These are phyloP conservation scores for Drosophila pachea DNA, from an alignment of 1,140 invertebrate species.

Conservation along the genomic window DNA sequence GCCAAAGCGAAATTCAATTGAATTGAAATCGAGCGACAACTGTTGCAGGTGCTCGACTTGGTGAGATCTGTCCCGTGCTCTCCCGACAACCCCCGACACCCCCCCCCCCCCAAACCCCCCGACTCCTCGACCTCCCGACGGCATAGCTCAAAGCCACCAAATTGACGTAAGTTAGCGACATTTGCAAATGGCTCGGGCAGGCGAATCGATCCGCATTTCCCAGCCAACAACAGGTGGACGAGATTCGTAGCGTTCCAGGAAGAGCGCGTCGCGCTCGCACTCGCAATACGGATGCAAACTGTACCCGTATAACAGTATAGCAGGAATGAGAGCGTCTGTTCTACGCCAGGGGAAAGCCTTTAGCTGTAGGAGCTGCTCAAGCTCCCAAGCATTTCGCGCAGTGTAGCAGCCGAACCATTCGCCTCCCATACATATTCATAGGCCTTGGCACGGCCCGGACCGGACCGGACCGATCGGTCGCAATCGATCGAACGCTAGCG, in stretches of 20 bases:
- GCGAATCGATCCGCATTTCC: too few relatives aligned
- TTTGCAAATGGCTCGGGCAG: too few relatives aligned
- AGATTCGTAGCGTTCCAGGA: slow-evolving; percentile 35
- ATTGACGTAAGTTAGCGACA: background rate
- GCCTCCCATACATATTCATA: slow-evolving; percentile 28
- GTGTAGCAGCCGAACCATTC: background rate
- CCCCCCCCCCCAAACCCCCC: too few relatives aligned
- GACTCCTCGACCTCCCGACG: too few relatives aligned
- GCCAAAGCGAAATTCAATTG: slow-evolving; percentile 66
- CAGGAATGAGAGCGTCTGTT: too few relatives aligned
- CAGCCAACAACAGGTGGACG: background rate
- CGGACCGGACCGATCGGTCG: slow-evolving; percentile 17
- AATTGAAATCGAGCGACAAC: slow-evolving; percentile 25
- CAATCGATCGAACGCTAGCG: slow-evolving; percentile 9
- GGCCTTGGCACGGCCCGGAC: slow-evolving; percentile 22
- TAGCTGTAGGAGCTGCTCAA: background rate
- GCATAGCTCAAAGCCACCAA: slow-evolving; percentile 3
- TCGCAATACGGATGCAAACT: slow-evolving; percentile 53
- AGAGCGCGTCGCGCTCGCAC: slow-evolving; percentile 18
- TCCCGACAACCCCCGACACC: slow-evolving; percentile 14
- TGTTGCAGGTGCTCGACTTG: slow-evolving; percentile 60
- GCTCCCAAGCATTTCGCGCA: background rate
- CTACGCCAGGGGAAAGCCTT: too few relatives aligned
- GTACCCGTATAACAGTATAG: slow-evolving; percentile 31
- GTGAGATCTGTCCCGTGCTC: slow-evolving; percentile 40